Evolutionary conservation across 1,140 invertebrate species (phyloP).

Genomic region (Drosophila watanabei): DNA sequence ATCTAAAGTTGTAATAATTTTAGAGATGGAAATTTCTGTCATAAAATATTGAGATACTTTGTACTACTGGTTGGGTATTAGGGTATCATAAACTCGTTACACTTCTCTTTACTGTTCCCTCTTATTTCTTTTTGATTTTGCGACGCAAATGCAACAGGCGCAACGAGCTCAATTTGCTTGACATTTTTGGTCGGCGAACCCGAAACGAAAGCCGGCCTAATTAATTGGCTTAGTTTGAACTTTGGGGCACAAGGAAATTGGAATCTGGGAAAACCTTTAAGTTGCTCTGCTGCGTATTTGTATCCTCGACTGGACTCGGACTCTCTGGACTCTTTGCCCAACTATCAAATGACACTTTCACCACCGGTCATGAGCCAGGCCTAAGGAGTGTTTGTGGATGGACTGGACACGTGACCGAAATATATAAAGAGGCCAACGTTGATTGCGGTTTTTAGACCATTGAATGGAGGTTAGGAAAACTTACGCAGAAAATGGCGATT

Average conservation of each 20-base stretch:
- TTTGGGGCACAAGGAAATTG: slow-evolving; percentile 43
- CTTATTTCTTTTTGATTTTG: slow-evolving; percentile 44
- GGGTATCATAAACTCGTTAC: background rate
- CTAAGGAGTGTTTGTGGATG: slow-evolving; percentile 2
- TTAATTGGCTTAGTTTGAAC: slow-evolving; percentile 79
- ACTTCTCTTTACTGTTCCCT: background rate
- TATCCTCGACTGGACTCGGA: slow-evolving; percentile 8
- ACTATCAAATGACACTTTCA: slow-evolving; percentile 72
- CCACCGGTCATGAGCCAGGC: slow-evolving; percentile 33
- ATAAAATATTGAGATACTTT: background rate
- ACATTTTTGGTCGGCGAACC: slow-evolving; percentile 66
- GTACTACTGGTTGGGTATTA: too few relatives aligned
- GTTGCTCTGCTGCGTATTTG: slow-evolving; percentile 5
- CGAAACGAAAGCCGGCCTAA: slow-evolving; percentile 60
- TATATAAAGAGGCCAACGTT: slow-evolving; percentile 70
- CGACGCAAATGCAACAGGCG: slow-evolving; percentile 72
- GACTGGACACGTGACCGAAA: slow-evolving; percentile 68
- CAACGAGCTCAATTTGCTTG: slow-evolving; percentile 66
- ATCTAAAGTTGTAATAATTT: background rate
- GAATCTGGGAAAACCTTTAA: slow-evolving; percentile 55
- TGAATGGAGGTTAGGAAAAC: slow-evolving; percentile 8
- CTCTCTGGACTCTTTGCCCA: slow-evolving; percentile 25
- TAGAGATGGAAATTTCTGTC: background rate
- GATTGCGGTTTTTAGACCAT: slow-evolving; percentile 68
- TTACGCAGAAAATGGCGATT: background rate